Evolutionary conservation across 2,888 invertebrate genomes (phyloP).

Genomic region (Eupeodes luniger): DNA sequence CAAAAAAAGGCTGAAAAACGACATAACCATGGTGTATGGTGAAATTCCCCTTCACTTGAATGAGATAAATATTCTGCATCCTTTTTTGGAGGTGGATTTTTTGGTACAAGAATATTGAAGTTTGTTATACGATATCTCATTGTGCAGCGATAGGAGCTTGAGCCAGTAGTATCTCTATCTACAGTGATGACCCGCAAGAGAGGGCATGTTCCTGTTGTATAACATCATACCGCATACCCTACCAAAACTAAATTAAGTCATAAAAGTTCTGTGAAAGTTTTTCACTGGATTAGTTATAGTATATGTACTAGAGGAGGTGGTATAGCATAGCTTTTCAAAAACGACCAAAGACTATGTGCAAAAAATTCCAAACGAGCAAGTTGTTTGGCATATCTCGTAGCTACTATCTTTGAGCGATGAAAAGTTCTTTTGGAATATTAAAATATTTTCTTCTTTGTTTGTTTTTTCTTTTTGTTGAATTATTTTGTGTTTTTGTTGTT

Average conservation of each 20-base stretch:
- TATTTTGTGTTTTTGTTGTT: conserved; percentile 17
- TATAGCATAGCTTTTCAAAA: conserved; percentile 44
- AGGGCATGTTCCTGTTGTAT: conserved; percentile 39
- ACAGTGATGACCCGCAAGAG: not conserved
- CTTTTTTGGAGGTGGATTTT: conserved; percentile 33
- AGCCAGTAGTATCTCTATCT: too few relatives aligned
- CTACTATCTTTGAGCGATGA: conserved; percentile 33
- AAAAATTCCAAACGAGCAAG: conserved; percentile 40
- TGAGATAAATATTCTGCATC: conserved; percentile 57
- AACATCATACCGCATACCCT: conserved; percentile 29
- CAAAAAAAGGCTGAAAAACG: too few relatives aligned
- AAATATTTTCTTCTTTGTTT: conserved; percentile 55
- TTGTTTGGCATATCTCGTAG: not conserved
- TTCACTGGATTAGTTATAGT: conserved; percentile 68
- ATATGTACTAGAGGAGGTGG: not conserved
- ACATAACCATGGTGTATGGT: not conserved
- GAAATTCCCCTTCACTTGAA: not conserved
- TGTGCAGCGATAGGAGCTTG: conserved; percentile 50
- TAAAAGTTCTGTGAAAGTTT: conserved; percentile 74
- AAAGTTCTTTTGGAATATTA: conserved; percentile 70
- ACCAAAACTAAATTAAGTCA: conserved; percentile 74
- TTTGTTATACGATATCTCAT: conserved; percentile 25
- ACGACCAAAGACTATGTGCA: conserved; percentile 46
- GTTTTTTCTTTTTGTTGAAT: conserved; percentile 11
- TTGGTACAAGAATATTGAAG: conserved; percentile 20